phyloP scores from a whole-genome alignment of 2,797 vertebrate species.

The Glyptemys insculpta region DNA sequence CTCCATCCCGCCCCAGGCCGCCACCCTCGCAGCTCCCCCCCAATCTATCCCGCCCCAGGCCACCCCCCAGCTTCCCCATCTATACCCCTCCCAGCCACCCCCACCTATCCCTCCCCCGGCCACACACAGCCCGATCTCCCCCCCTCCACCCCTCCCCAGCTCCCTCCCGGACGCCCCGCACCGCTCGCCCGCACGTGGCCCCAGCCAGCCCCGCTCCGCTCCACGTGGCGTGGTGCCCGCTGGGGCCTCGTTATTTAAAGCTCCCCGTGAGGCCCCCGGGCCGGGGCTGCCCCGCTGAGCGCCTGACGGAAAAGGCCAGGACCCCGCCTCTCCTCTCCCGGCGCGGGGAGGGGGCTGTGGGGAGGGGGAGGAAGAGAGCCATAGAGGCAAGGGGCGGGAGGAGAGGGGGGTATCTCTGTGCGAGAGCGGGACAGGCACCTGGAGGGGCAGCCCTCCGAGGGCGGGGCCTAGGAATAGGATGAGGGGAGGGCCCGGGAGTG shows the following conservation, averaged over 20 bases:
- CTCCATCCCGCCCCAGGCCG: too few species aligned
- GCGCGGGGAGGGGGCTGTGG: not conserved
- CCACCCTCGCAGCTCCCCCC: not conserved
- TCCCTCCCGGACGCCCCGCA: too few species aligned
- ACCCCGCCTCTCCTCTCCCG: not conserved
- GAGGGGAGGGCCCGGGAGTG: not conserved
- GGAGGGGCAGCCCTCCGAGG: not conserved
- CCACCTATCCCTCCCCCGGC: not conserved
- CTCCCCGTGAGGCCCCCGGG: not conserved
- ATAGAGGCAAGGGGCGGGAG: too few species aligned
- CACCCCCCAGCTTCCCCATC: not conserved
- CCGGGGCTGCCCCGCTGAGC: not conserved
- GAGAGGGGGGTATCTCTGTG: not conserved
- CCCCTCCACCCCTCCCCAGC: too few species aligned
- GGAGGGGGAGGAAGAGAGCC: not conserved
- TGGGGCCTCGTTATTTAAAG: not conserved
- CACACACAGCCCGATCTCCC: too few species aligned
- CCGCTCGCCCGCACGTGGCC: too few species aligned
- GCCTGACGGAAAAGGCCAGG: constrained; percentile 25
- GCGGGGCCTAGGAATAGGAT: not conserved
- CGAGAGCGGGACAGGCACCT: not conserved
- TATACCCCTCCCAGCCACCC: too few species aligned
- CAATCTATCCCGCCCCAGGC: too few species aligned
- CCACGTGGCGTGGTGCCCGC: not conserved
- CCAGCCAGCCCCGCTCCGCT: not conserved